Percentiles rank a stretch among this genome's conserved stretches.
These are phyloP conservation scores for Coenonympha arcania DNA, from an alignment of 2,888 invertebrate genomes.

Conservation along the genomic window DNA sequence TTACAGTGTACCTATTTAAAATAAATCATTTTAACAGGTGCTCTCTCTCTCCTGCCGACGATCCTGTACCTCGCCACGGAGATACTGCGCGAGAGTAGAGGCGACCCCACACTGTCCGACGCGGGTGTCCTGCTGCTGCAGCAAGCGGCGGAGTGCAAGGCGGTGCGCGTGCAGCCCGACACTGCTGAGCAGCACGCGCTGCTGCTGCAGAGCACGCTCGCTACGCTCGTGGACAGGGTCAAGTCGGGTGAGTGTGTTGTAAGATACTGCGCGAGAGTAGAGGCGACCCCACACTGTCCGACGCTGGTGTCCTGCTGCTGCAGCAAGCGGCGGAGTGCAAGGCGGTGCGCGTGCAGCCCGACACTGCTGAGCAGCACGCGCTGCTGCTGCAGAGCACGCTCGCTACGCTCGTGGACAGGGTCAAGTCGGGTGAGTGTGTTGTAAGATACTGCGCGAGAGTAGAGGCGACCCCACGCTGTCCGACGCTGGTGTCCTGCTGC, in stretches of 20 bases:
- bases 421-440: slow-evolving; percentile 79
- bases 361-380: slow-evolving; percentile 83
- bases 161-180: slow-evolving; percentile 75
- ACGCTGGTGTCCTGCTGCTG: slow-evolving; percentile 81
- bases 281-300: slow-evolving; percentile 75
- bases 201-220: slow-evolving; percentile 89
- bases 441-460: no score
- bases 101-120: slow-evolving; percentile 76
- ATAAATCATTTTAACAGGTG: slow-evolving; percentile 68
- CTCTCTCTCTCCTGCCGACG: slow-evolving; percentile 90
- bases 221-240: slow-evolving; percentile 90
- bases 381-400: slow-evolving; percentile 89
- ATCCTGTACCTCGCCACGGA: slow-evolving; percentile 93
- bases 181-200: slow-evolving; percentile 83
- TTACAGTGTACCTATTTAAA: neutral
- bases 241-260: slow-evolving; percentile 78
- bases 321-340: slow-evolving; percentile 85
- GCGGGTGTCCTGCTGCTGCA: slow-evolving; percentile 82
- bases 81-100: slow-evolving; percentile 87
- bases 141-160: slow-evolving; percentile 83
- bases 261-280: slow-evolving; percentile 88
- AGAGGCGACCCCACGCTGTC: no score
- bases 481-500: no score
- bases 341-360: slow-evolving; percentile 73
- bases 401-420: slow-evolving; percentile 90